phyloP scores from a whole-genome alignment of 2,888 invertebrate species.

The Lochmaea crataegi region DNA sequence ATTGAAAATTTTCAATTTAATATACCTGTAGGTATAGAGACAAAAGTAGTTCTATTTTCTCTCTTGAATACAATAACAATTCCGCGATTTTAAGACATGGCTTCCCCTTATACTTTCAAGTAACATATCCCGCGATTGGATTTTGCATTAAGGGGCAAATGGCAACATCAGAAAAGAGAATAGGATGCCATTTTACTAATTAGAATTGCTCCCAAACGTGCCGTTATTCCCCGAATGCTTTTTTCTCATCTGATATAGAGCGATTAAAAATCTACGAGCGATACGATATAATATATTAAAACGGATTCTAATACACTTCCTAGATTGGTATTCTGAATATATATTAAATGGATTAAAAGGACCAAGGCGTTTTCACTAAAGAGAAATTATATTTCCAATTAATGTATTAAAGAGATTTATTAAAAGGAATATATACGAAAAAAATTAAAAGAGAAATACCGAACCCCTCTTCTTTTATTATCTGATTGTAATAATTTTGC shows the following conservation, averaged over 20 bases:
- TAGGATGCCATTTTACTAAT: slow-evolving; percentile 58
- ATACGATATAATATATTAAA: slow-evolving; percentile 42
- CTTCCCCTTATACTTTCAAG: slow-evolving; percentile 21
- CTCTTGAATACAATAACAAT: not conserved
- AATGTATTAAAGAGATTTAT: not conserved
- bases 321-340: slow-evolving; percentile 30
- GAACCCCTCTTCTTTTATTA: slow-evolving; percentile 14
- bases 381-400: not conserved
- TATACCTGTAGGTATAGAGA: not conserved
- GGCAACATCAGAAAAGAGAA: slow-evolving; percentile 51
- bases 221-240: slow-evolving; percentile 53
- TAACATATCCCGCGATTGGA: slow-evolving; percentile 51
- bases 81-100: not conserved
- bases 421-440: not conserved
- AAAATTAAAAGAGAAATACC: slow-evolving; percentile 9
- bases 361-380: not conserved
- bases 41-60: not conserved
- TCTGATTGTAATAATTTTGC: slow-evolving; percentile 28
- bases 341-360: slow-evolving; percentile 11
- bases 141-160: slow-evolving; percentile 52
- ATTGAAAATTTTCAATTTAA: not conserved
- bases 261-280: slow-evolving; percentile 52
- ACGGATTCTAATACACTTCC: slow-evolving; percentile 41
- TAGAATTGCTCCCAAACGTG: slow-evolving; percentile 57
- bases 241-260: slow-evolving; percentile 54